Evolutionary conservation across 2,888 invertebrate genomes (phyloP).

Genomic region (Morinoia aosen): DNA sequence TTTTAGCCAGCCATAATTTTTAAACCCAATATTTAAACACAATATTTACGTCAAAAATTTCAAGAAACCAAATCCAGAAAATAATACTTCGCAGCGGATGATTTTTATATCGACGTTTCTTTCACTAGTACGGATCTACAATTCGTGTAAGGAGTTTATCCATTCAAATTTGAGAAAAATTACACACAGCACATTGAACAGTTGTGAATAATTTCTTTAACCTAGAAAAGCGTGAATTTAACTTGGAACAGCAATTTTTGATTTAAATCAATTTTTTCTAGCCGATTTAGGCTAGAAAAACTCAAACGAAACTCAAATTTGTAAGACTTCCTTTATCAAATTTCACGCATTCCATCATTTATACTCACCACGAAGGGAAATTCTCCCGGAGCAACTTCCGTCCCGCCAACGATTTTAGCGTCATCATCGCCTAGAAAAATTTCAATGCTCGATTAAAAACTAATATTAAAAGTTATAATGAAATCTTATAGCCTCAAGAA

Average conservation of each 20-base stretch:
- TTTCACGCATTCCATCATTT: neutral
- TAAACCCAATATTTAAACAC: too few species aligned
- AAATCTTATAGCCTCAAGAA: too few species aligned
- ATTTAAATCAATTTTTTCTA: neutral
- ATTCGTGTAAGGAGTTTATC: too few species aligned
- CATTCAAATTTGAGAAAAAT: neutral
- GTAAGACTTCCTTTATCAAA: neutral
- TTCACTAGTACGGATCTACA: too few species aligned
- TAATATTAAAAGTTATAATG: too few species aligned
- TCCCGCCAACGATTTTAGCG: slow-evolving; percentile 49
- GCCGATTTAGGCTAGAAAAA: neutral
- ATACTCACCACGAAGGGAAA: slow-evolving; percentile 53
- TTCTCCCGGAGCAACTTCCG: slow-evolving; percentile 51
- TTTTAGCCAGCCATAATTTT: too few species aligned
- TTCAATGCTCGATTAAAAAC: too few species aligned
- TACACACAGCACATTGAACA: too few species aligned
- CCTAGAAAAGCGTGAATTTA: neutral
- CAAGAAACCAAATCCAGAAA: too few species aligned
- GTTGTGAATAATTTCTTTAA: neutral
- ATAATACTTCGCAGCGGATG: too few species aligned
- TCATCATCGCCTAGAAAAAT: neutral
- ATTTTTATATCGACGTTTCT: too few species aligned
- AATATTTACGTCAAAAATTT: too few species aligned
- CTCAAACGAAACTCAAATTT: neutral
- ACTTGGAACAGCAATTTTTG: neutral